A percentile compares a stretch with the other conserved stretches of the same genome.
These are phyloP conservation scores for Aricia artaxerxes DNA, from an alignment of 2,888 invertebrate species.

Conservation along the genomic window DNA sequence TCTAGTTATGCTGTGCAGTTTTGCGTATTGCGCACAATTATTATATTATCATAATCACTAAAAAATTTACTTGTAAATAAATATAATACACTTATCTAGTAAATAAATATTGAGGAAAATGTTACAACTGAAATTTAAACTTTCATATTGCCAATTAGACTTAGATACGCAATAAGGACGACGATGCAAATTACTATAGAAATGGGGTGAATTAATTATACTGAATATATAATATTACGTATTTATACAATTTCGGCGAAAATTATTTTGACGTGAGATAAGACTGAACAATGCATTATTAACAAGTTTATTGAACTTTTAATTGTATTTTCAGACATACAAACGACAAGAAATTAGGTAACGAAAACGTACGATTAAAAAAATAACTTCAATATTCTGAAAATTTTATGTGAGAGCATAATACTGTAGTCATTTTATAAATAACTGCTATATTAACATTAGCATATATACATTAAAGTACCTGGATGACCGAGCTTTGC, in stretches of 20 bases:
- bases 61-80: too few species aligned
- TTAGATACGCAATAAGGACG: background rate
- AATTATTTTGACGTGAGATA: slow-evolving; percentile 14
- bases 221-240: background rate
- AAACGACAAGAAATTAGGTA: background rate
- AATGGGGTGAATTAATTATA: background rate
- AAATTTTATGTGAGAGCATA: too few species aligned
- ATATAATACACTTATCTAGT: too few species aligned
- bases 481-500: too few species aligned
- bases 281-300: background rate
- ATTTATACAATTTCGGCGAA: background rate
- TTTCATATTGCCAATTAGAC: background rate
- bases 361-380: background rate
- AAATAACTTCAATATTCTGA: background rate
- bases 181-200: background rate
- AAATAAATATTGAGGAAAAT: background rate
- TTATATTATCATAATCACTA: too few species aligned
- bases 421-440: too few species aligned
- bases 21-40: too few species aligned
- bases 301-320: slow-evolving; percentile 7
- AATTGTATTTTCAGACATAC: background rate
- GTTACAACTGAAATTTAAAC: background rate
- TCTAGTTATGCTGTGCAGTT: too few species aligned
- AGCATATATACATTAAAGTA: too few species aligned
- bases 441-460: too few species aligned